Conservation (phyloP, 2,888 invertebrate genomes). For the Acanthopleura granulata region DNA sequence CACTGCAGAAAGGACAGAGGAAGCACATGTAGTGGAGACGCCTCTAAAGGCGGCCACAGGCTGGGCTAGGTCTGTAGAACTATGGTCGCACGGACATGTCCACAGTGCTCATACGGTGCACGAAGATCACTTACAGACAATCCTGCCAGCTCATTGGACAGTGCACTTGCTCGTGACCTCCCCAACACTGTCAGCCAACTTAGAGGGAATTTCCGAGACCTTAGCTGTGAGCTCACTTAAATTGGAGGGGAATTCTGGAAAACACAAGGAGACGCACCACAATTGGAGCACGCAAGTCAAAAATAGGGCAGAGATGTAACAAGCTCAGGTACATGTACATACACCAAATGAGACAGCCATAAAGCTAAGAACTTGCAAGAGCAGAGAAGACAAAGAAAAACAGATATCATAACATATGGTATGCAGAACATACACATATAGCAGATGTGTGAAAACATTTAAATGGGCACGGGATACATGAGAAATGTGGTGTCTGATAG, state of each 20-base stretch:
- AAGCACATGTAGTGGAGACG: too few species aligned
- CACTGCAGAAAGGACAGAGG: too few species aligned
- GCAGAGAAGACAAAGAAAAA: slow-evolving; percentile 14
- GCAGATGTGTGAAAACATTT: background rate
- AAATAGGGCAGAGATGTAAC: slow-evolving; percentile 6
- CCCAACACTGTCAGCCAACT: slow-evolving; percentile 62
- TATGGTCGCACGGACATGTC: background rate
- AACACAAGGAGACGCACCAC: slow-evolving; percentile 27
- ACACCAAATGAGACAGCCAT: background rate
- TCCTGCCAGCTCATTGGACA: slow-evolving; percentile 50
- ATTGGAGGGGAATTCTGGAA: slow-evolving; percentile 55
- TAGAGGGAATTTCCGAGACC: slow-evolving; percentile 65
- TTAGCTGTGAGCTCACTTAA: slow-evolving; percentile 64
- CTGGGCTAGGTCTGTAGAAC: too few species aligned
- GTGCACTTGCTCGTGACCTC: slow-evolving; percentile 66
- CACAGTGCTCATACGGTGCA: slow-evolving; percentile 1
- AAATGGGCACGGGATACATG: too few species aligned
- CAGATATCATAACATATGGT: background rate
- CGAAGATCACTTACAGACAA: slow-evolving; percentile 4
- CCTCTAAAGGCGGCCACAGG: too few species aligned
- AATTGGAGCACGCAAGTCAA: slow-evolving; percentile 5
- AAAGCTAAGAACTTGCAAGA: background rate
- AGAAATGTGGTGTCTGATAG: too few species aligned
- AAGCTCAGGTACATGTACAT: background rate
- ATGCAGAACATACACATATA: background rate